Evolutionary conservation across 2,113 vertebrate species (phyloP).

Genomic region (Neogale vison): DNA sequence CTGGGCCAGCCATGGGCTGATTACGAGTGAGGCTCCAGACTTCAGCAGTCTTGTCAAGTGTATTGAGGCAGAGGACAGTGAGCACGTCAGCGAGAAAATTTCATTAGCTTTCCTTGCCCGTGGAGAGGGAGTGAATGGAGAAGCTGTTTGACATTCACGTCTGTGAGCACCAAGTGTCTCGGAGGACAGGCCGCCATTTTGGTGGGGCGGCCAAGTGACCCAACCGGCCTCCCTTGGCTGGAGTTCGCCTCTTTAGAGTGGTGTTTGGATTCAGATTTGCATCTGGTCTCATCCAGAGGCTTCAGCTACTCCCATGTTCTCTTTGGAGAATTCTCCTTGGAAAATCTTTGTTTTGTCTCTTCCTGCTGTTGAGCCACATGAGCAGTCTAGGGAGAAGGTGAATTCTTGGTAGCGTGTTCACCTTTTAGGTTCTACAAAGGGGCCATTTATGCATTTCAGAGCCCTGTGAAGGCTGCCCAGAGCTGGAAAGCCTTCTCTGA

Average conservation of each 20-base stretch:
- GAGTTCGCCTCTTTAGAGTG: neutral
- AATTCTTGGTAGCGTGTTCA: neutral
- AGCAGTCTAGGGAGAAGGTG: neutral
- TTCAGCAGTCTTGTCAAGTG: neutral
- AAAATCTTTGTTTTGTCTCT: neutral
- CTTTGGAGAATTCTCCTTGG: neutral
- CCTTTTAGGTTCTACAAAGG: neutral
- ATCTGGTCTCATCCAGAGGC: neutral
- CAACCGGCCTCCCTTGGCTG: neutral
- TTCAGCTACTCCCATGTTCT: neutral
- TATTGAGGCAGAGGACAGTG: neutral
- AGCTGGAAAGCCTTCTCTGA: neutral
- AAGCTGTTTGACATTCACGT: neutral
- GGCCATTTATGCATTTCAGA: neutral
- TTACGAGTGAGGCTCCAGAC: neutral
- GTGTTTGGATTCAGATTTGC: neutral
- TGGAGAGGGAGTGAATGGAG: neutral
- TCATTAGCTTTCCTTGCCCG: constrained; percentile 27
- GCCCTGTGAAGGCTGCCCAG: neutral
- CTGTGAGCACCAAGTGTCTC: neutral
- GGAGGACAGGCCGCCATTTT: neutral
- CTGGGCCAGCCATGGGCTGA: neutral
- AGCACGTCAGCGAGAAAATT: neutral
- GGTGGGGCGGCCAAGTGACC: neutral
- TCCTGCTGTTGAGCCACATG: neutral